A percentile compares a stretch with the other conserved stretches of the same genome.
These are phyloP conservation scores for Pedicia rivosa DNA, from an alignment of 2,888 invertebrate species.

Conservation along the genomic window DNA sequence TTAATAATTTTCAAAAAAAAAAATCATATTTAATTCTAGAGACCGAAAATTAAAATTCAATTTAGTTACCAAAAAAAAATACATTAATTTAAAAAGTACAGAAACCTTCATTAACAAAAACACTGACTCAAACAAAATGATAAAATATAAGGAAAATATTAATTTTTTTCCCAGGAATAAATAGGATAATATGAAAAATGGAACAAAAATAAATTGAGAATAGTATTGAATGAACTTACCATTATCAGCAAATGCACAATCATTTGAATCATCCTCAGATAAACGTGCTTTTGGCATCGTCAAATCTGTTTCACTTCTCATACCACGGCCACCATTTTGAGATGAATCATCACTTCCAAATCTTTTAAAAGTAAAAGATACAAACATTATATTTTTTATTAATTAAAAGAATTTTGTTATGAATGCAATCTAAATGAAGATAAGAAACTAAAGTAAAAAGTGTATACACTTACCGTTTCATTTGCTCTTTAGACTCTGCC, in stretches of 20 bases:
- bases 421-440: neutral
- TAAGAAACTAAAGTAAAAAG: no score
- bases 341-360: constrained; percentile 4
- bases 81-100: no score
- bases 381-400: neutral
- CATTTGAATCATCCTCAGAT: constrained; percentile 10
- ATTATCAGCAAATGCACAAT: constrained; percentile 11
- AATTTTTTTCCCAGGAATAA: neutral
- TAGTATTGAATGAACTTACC: no score
- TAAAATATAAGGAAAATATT: neutral
- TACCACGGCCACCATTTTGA: neutral
- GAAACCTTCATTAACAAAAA: no score
- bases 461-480: neutral
- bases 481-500: constrained; percentile 10
- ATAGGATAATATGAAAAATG: neutral
- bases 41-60: no score
- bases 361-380: neutral
- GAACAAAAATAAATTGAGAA: neutral
- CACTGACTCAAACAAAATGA: no score
- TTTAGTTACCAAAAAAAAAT: no score
- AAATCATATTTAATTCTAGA: no score
- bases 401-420: no score
- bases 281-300: constrained; percentile 7
- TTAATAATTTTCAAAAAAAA: no score
- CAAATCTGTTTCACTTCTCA: neutral